These are phyloP conservation scores for Netta rufina DNA, from an alignment of 2,797 vertebrate species.

Conservation along the genomic window DNA sequence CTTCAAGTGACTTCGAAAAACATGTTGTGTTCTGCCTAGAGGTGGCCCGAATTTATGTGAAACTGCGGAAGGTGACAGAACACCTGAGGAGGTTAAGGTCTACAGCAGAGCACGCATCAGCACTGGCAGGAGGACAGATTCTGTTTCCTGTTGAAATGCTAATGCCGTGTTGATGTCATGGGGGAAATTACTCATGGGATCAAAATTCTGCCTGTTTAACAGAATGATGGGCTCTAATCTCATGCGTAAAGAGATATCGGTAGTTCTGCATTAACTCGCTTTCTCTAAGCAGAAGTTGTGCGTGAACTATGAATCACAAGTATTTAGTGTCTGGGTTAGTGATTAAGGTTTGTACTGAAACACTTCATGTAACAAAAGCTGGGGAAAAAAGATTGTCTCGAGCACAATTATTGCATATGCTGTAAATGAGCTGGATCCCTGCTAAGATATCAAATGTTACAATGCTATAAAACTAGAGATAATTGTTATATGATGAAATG, in stretches of 20 bases:
- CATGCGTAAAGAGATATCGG: background rate
- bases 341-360: background rate
- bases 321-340: background rate
- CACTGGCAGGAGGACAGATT: slow-evolving; percentile 39
- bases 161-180: slow-evolving; percentile 62
- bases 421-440: background rate
- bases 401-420: background rate
- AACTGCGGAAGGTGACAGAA: background rate
- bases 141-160: slow-evolving; percentile 75
- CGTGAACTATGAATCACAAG: background rate
- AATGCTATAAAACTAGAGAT: background rate
- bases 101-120: background rate
- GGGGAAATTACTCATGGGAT: slow-evolving; percentile 68
- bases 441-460: background rate
- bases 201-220: slow-evolving; percentile 13
- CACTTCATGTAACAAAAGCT: fast-evolving
- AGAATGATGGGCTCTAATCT: slow-evolving; percentile 52
- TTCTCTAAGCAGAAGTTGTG: background rate
- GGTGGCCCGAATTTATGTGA: background rate
- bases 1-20: background rate
- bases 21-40: background rate
- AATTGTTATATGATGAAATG: background rate
- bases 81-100: background rate
- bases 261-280: background rate
- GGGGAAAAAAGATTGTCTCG: background rate